Conservation (phyloP, 2,797 vertebrate genomes). For the Urosaurus nigricauda region DNA sequence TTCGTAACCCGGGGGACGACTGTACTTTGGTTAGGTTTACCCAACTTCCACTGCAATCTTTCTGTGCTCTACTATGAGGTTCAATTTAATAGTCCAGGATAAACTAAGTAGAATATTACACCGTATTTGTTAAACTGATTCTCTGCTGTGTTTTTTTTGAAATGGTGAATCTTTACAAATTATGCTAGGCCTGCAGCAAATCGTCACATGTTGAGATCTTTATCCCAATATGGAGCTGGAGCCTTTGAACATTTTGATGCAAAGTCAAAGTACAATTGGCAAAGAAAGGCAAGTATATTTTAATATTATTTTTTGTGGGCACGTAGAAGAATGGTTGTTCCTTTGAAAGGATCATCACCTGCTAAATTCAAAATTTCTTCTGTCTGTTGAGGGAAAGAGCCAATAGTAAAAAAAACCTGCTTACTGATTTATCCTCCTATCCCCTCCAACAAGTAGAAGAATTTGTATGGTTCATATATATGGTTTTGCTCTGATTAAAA, state of each 20-base stretch:
- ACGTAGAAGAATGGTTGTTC: not conserved
- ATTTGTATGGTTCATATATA: not conserved
- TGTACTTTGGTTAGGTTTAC: not conserved
- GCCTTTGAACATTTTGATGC: constrained; percentile 88
- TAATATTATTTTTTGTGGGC: not conserved
- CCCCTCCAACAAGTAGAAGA: not conserved
- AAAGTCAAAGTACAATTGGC: constrained; percentile 88
- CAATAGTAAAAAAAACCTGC: not conserved
- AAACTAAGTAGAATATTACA: not conserved
- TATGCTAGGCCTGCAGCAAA: constrained; percentile 86
- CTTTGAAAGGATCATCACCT: not conserved
- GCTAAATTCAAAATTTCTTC: not conserved
- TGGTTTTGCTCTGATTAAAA: not conserved
- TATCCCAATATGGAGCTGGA: constrained; percentile 87
- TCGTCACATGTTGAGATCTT: constrained; percentile 85
- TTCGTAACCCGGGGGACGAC: too few relatives aligned
- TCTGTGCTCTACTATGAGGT: not conserved
- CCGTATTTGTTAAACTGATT: not conserved
- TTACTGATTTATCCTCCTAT: not conserved
- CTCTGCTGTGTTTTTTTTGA: not conserved
- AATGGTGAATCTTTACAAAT: constrained; percentile 34
- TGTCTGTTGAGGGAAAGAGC: not conserved
- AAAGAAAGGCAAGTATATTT: constrained; percentile 81
- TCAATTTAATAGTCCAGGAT: not conserved
- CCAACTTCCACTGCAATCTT: not conserved